Percentiles rank a stretch among this genome's conserved stretches.
phyloP scores from a whole-genome alignment of 2,113 vertebrate species.

The Sterrhoptilus dennistouni region DNA sequence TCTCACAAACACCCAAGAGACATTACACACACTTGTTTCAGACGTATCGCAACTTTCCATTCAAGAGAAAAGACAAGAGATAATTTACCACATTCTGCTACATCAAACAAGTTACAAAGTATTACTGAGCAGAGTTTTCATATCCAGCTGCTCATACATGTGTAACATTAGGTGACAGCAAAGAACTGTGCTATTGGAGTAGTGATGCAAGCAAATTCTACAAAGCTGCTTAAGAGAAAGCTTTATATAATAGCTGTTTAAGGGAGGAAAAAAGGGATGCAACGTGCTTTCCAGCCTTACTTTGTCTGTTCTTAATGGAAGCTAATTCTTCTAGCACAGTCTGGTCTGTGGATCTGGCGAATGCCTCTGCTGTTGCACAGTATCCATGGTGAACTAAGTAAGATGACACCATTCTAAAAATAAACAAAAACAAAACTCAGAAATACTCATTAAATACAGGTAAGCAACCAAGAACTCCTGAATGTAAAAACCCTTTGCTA shows the following conservation, averaged over 20 bases:
- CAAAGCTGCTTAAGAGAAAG: not conserved
- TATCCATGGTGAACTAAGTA: conserved; percentile 99
- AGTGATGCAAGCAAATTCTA: not conserved
- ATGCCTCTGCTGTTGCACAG: conserved; percentile 96
- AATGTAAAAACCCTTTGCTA: not conserved
- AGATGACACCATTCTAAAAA: conserved; percentile 95
- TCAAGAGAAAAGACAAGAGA: not conserved
- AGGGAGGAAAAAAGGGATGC: not conserved
- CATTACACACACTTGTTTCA: not conserved
- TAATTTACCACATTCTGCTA: not conserved
- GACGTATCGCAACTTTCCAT: not conserved
- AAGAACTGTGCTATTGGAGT: not conserved
- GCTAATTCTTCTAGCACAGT: conserved; percentile 97
- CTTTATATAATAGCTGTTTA: not conserved
- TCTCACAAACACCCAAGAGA: not conserved
- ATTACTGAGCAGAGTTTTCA: not conserved
- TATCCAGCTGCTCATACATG: not conserved
- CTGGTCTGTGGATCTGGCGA: conserved; percentile 98
- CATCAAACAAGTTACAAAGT: not conserved
- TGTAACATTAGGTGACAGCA: not conserved
- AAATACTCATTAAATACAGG: conserved; percentile 7
- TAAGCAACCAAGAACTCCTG: conserved; percentile 1
- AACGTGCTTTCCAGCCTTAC: conserved; percentile 78
- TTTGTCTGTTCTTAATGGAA: conserved; percentile 99
- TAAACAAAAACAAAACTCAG: conserved; percentile 53